Conservation (phyloP, 2,888 invertebrate genomes). For the Nymphalis urticae region DNA sequence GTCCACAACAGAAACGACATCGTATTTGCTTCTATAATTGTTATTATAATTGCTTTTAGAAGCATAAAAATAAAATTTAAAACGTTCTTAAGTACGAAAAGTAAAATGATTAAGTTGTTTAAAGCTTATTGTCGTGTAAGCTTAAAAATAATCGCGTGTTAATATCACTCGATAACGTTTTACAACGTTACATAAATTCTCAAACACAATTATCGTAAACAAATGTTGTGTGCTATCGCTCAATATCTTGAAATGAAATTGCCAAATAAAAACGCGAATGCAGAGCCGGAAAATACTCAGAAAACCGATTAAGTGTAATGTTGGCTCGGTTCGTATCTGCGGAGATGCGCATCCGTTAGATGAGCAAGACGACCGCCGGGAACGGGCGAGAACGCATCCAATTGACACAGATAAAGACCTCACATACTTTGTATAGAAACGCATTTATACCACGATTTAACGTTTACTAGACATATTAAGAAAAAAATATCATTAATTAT, state of each 20-base stretch:
- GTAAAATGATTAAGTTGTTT: neutral
- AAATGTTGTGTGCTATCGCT: too few relatives aligned
- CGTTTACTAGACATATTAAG: too few relatives aligned
- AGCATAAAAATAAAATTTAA: neutral
- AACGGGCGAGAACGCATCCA: slow-evolving; percentile 28
- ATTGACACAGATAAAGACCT: slow-evolving; percentile 34
- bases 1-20: too few relatives aligned
- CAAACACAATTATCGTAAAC: slow-evolving; percentile 4
- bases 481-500: too few relatives aligned
- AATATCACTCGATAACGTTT: slow-evolving; percentile 5
- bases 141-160: slow-evolving; percentile 6
- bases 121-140: neutral
- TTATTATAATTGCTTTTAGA: neutral
- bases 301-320: slow-evolving; percentile 23
- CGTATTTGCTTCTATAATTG: neutral
- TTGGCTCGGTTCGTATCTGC: slow-evolving; percentile 16
- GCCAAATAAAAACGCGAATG: slow-evolving; percentile 13
- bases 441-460: slow-evolving; percentile 5
- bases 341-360: slow-evolving; percentile 19
- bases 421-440: slow-evolving; percentile 29
- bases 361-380: slow-evolving; percentile 13
- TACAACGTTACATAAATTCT: neutral
- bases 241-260: neutral
- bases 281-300: slow-evolving; percentile 16
- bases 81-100: neutral